These are phyloP conservation scores for Drosophila teissieri DNA, from an alignment of 1,140 invertebrate species.

Conservation along the genomic window DNA sequence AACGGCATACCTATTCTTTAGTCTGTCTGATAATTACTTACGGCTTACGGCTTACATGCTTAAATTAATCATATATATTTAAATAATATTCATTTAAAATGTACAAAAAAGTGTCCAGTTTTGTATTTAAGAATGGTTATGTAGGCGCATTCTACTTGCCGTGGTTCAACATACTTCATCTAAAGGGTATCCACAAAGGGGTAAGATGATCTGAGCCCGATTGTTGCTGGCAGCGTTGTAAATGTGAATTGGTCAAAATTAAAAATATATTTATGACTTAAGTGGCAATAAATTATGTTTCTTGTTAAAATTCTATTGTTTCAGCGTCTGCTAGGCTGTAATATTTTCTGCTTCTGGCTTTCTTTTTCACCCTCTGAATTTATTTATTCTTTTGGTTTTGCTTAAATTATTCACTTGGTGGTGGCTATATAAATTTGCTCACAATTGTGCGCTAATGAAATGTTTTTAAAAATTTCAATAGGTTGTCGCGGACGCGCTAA, in stretches of 20 bases:
- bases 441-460: slow-evolving; percentile 51
- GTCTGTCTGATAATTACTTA: neutral
- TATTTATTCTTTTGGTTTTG: slow-evolving; percentile 48
- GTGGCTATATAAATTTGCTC: slow-evolving; percentile 45
- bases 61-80: neutral
- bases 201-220: slow-evolving; percentile 35
- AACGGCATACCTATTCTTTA: neutral
- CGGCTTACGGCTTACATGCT: accelerated
- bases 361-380: slow-evolving; percentile 30
- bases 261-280: slow-evolving; percentile 84
- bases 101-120: neutral
- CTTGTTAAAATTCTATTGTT: slow-evolving; percentile 82
- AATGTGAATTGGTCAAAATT: slow-evolving; percentile 79
- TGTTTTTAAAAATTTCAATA: slow-evolving; percentile 3
- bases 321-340: slow-evolving; percentile 24
- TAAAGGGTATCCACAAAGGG: slow-evolving; percentile 30
- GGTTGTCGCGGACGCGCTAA: neutral
- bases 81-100: neutral
- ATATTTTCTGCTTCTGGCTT: slow-evolving; percentile 27
- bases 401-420: slow-evolving; percentile 55
- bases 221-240: slow-evolving; percentile 60
- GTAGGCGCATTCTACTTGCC: neutral
- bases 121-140: too few relatives aligned
- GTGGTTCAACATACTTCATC: neutral
- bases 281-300: slow-evolving; percentile 83